These are phyloP conservation scores for Panonychus citri DNA, from an alignment of 1,140 invertebrate genomes.

Conservation along the genomic window DNA sequence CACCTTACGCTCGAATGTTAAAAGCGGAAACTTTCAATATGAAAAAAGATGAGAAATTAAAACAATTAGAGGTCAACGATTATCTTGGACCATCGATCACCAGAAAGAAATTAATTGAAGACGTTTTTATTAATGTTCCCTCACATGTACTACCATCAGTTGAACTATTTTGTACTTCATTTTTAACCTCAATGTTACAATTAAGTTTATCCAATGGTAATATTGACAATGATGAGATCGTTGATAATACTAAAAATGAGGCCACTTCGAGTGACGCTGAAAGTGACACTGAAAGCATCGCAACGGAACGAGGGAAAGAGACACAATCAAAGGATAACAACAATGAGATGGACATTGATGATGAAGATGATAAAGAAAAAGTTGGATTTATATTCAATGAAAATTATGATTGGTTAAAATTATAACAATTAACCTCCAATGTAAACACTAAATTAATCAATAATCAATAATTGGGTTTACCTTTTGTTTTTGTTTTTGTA, in stretches of 20 bases:
- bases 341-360: neutral
- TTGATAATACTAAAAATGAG: neutral
- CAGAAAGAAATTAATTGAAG: conserved; percentile 4
- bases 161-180: neutral
- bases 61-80: neutral
- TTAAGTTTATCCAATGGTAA: neutral
- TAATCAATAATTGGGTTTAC: too few species aligned
- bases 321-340: neutral
- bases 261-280: neutral
- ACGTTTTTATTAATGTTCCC: conserved; percentile 10
- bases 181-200: neutral
- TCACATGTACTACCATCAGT: conserved; percentile 11
- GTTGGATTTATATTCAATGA: neutral
- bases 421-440: too few species aligned
- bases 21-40: neutral
- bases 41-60: neutral
- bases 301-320: too few species aligned
- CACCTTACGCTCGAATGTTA: neutral
- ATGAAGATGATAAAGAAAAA: neutral
- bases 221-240: neutral
- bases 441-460: too few species aligned
- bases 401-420: neutral
- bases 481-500: too few species aligned
- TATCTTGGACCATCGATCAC: neutral
- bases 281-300: neutral